Conservation (phyloP, 2,113 vertebrate species). For the Micronycteris hirsuta region DNA sequence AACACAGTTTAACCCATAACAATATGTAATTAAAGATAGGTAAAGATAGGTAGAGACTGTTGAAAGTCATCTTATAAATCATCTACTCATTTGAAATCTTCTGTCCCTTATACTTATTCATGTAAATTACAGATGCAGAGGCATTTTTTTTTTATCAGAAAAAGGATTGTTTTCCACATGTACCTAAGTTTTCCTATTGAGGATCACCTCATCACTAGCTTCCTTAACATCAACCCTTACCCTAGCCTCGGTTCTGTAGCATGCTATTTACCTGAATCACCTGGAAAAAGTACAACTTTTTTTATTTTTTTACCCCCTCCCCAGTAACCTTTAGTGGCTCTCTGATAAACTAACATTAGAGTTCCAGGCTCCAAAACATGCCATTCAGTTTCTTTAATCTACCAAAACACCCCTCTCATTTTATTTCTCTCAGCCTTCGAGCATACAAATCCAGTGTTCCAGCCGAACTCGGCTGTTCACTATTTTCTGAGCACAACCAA, state of each 20-base stretch:
- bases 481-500: neutral
- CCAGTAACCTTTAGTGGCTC: neutral
- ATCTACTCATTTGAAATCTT: neutral
- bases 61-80: neutral
- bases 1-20: neutral
- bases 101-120: neutral
- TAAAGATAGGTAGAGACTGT: neutral
- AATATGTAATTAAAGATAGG: neutral
- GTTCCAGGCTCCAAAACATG: neutral
- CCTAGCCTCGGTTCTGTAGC: neutral
- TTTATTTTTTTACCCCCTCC: neutral
- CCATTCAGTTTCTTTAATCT: neutral
- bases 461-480: neutral
- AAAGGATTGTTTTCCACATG: neutral
- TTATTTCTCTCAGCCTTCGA: neutral
- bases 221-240: neutral
- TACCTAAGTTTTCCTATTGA: neutral
- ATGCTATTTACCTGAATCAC: neutral
- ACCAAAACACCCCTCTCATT: neutral
- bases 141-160: neutral
- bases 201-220: neutral
- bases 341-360: neutral
- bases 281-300: neutral
- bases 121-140: neutral
- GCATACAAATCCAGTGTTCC: neutral